These are phyloP conservation scores for Caenorhabditis afra DNA, from an alignment of 2,888 invertebrate species.

Conservation along the genomic window DNA sequence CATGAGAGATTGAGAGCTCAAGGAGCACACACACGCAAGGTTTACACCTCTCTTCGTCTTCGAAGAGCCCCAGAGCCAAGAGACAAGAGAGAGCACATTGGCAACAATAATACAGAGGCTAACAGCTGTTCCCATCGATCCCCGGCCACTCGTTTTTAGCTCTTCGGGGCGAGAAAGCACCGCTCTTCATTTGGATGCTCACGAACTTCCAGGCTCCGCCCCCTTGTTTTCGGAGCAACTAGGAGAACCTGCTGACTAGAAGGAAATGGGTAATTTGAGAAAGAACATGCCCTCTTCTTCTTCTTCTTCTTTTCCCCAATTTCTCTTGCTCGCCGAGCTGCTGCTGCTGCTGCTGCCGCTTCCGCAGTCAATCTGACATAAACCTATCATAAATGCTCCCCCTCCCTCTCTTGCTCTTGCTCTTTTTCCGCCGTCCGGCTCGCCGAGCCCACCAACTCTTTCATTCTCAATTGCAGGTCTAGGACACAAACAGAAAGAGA, in stretches of 20 bases:
- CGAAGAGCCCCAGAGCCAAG: too few species aligned
- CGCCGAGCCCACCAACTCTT: not conserved
- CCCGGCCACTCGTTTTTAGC: too few species aligned
- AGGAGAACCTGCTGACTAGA: not conserved
- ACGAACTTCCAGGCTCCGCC: not conserved
- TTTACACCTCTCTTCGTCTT: constrained; percentile 26
- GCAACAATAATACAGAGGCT: constrained; percentile 55
- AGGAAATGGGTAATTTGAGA: constrained; percentile 57
- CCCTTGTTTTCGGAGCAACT: too few species aligned
- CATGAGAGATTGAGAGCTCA: constrained; percentile 11
- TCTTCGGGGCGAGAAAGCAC: not conserved
- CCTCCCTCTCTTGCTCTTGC: constrained; percentile 7
- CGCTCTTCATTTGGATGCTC: constrained; percentile 5
- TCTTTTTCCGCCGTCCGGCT: not conserved
- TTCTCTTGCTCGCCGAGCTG: too few species aligned
- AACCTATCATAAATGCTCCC: constrained; percentile 35
- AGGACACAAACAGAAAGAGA: too few species aligned
- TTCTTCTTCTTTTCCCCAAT: too few species aligned
- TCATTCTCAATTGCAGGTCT: constrained; percentile 1
- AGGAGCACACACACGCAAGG: constrained; percentile 21
- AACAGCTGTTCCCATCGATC: constrained; percentile 32
- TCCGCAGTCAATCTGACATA: constrained; percentile 47
- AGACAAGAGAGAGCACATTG: constrained; percentile 19
- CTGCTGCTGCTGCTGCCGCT: too few species aligned
- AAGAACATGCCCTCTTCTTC: constrained; percentile 25